Base-by-base conservation (phyloP, 2,113 vertebrate species). In the Petrocephalus zakoni region DNA sequence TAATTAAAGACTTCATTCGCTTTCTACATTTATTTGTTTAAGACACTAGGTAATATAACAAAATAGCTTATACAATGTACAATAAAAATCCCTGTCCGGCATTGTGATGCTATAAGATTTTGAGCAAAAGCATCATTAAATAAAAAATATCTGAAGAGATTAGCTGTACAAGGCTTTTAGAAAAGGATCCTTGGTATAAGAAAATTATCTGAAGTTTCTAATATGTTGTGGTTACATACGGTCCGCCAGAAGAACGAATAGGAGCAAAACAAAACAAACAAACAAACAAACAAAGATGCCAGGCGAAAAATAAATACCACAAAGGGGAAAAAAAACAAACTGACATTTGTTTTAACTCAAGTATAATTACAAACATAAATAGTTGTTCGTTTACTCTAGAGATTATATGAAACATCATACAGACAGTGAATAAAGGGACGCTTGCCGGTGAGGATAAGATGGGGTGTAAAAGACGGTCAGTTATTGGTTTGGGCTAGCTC, bases 301-400 rank as follows among this genome's bases (percentile, higher is more conserved):
- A 93, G 78, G 91, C 93, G 94, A 94, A 91, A 96, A 95, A 96
- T 95, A 96, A 96, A 96, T 95, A 95, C 94, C 95, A 95, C 94
- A 94, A 93, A 94, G 94, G 94, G 94, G 94, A 90, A 88, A 87
- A 95, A 92, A 94, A 91, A 94, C 87, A 89, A 90, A 90, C 87
- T 90, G 93, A 94, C 93, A 93, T 91, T 92, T 93, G 90, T 91
- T 91, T 94, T 93, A 93, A 90, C 90, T 94, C 92, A 90, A 91
- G 91, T 94, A 94, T 94, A 95, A 95, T 95, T 95, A 95, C 94
- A 96, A 93, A 95, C 93, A 95, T 95, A 95, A 95, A 96, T 95
- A 95, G 91, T 93, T 93, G 93, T 95, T 95, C 94, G 93, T 94
- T 94, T 92, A 85, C 93, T 93, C 90, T 95, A 93, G 93, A 94